Base-by-base conservation (phyloP, 2,113 vertebrate genomes). In the Ictidomys tridecemlineatus region DNA sequence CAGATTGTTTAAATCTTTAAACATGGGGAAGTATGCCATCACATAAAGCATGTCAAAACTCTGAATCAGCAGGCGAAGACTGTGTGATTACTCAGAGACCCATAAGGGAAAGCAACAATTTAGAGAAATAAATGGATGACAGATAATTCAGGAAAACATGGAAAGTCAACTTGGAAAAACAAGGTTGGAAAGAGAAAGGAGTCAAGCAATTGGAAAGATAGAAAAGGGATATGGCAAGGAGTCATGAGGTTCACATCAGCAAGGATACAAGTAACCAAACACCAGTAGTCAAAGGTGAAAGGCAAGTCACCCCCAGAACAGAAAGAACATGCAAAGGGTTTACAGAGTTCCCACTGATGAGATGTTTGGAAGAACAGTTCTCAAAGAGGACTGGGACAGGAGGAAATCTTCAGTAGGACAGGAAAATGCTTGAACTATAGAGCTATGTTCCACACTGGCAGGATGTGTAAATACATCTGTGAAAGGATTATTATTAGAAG, bases 241-340 rank as follows among this genome's bases (percentile, higher is more conserved):
- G 97, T 97, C n/a, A n/a, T n/a, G n/a, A n/a, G n/a, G n/a, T 98
- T 98, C 98, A 87, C 93, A 93, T 98, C 98, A 97, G 97, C 93
- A 97, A 98, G 95, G 95, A 94, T 97, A 92, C 70, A 97, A 95
- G 93, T n/a, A n/a, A n/a, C n/a, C n/a, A n/a, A n/a, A n/a, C n/a
- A n/a, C n/a, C n/a, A n/a, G n/a, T 98, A 98, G 95, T 96, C 0
- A 93, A 87, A 70, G 78, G 94, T 92, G 94, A 87, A 94, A 95
- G 83, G 94, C 91, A 95, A 97, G 92, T 70, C 61, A 95, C 28
- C n/a, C 39, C 69, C 56, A 80, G 58, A 83, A 69, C 30, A 89
- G 70, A 53, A 91, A 34, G 42, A 93, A 76, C 90, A 90, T 32
- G 61, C 74, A 61, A 63, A 92, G 13, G 11, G 9, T 10, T 0